A percentile compares a stretch with the other conserved stretches of the same genome.
phyloP scores from a whole-genome alignment of 2,888 invertebrate species.

The Osmoderma eremita region DNA sequence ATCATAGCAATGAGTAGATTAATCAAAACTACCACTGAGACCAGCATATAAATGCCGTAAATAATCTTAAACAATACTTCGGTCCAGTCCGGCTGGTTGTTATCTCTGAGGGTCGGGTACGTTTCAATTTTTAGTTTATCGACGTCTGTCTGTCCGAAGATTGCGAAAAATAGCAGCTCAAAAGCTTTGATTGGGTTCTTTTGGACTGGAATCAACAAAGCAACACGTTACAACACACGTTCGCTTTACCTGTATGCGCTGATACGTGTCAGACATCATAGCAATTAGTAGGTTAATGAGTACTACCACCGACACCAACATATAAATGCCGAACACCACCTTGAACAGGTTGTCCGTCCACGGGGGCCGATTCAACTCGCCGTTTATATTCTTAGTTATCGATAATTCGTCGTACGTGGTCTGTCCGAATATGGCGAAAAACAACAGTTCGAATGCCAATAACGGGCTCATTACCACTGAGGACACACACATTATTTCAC shows the following conservation, averaged over 20 bases:
- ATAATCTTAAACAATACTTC: constrained; percentile 87
- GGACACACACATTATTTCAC: constrained; percentile 53
- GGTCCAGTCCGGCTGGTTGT: constrained; percentile 82
- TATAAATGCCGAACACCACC: constrained; percentile 95
- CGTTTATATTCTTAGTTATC: constrained; percentile 55
- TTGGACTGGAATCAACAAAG: constrained; percentile 80
- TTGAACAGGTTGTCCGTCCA: constrained; percentile 91
- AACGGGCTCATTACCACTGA: constrained; percentile 86
- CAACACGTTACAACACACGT: constrained; percentile 49
- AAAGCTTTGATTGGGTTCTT: constrained; percentile 93
- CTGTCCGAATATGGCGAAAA: constrained; percentile 98
- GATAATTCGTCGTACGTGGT: constrained; percentile 84
- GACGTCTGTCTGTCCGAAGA: constrained; percentile 93
- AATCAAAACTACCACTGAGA: constrained; percentile 98
- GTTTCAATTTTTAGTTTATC: constrained; percentile 78
- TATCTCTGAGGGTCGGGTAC: constrained; percentile 63
- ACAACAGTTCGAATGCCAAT: constrained; percentile 96
- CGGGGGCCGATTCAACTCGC: constrained; percentile 77
- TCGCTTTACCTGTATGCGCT: constrained; percentile 92
- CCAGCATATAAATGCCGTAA: constrained; percentile 97
- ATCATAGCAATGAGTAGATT: constrained; percentile 99
- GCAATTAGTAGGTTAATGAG: constrained; percentile 99
- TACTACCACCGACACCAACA: constrained; percentile 98
- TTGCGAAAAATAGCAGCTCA: constrained; percentile 98
- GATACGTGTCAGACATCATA: constrained; percentile 99